phyloP scores from a whole-genome alignment of 2,888 invertebrate genomes.

The Blastobasis adustella region DNA sequence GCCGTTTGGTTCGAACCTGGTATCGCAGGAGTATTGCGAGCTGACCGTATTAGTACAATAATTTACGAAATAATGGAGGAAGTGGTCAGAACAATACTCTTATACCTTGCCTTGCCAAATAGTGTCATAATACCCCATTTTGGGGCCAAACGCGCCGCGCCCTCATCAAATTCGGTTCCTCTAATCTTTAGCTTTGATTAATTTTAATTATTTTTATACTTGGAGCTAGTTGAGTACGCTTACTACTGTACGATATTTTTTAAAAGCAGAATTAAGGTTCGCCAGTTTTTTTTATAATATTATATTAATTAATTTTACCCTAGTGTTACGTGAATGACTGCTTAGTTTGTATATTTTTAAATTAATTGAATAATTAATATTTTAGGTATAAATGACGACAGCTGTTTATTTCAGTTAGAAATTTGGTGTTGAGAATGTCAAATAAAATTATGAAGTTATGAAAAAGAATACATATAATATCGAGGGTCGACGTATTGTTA shows the following conservation, averaged over 20 bases:
- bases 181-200: conserved; percentile 33
- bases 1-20: too few species aligned
- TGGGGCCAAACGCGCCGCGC: too few species aligned
- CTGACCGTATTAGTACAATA: too few species aligned
- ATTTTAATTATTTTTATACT: conserved; percentile 51
- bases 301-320: conserved; percentile 14
- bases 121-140: too few species aligned
- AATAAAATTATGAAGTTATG: conserved; percentile 1
- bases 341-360: conserved; percentile 69
- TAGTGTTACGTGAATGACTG: conserved; percentile 70
- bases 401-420: conserved; percentile 33
- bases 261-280: conserved; percentile 36
- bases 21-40: too few species aligned
- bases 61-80: too few species aligned
- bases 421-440: conserved; percentile 27
- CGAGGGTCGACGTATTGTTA: too few species aligned
- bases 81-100: too few species aligned
- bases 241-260: conserved; percentile 64
- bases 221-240: conserved; percentile 65
- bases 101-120: too few species aligned
- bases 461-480: too few species aligned
- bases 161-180: conserved; percentile 51
- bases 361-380: conserved; percentile 33
- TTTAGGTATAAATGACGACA: conserved; percentile 36
- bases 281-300: conserved; percentile 32